Percentiles rank a stretch among this genome's conserved stretches.
Evolutionary conservation across 2,888 invertebrate species (phyloP).

Genomic region (Dryococelus australis): DNA sequence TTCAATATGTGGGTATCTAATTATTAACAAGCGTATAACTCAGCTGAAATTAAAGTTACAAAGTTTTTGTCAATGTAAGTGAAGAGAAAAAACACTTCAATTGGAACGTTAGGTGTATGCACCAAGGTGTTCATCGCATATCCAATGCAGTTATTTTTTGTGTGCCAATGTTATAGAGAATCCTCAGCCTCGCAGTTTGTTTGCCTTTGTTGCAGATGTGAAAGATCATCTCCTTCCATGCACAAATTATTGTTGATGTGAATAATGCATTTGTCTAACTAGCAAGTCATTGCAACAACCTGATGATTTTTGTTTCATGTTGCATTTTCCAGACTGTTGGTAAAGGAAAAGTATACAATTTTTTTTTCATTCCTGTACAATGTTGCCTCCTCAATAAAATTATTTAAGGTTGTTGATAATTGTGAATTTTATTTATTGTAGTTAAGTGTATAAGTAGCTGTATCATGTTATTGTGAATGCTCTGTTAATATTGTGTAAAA

Average conservation of each 20-base stretch:
- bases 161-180: background rate
- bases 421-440: background rate
- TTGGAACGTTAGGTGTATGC: background rate
- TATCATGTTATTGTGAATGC: too few species aligned
- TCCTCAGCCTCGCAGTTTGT: background rate
- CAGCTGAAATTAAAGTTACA: background rate
- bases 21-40: background rate
- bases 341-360: background rate
- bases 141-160: background rate
- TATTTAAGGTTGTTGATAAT: background rate
- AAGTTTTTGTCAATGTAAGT: background rate
- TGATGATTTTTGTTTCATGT: background rate
- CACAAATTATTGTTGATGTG: background rate
- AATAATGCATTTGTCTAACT: too few species aligned
- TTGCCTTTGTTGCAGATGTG: background rate
- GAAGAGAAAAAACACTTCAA: too few species aligned
- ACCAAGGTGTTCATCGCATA: background rate
- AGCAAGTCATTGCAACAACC: background rate
- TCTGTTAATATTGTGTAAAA: too few species aligned
- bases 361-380: slow-evolving; percentile 12
- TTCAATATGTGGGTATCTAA: background rate
- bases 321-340: background rate
- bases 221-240: background rate
- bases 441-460: too few species aligned
- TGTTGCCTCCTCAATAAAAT: slow-evolving; percentile 11